Conservation (phyloP, 2,113 vertebrate genomes). For the Albula glossodonta region DNA sequence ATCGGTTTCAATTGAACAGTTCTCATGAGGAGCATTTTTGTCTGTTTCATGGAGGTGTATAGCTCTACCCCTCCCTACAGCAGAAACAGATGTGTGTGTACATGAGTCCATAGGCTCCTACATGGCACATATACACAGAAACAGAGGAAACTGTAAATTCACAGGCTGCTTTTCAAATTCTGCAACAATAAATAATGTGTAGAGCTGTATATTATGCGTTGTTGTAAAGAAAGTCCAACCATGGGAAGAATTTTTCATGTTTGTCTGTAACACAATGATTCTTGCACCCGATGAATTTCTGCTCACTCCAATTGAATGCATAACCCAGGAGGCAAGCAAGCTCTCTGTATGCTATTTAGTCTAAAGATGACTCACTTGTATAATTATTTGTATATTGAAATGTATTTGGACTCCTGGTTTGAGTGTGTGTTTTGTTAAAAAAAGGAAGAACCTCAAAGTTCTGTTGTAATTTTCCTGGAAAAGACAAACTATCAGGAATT, state of each 20-base stretch:
- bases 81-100: not conserved
- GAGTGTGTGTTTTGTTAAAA: constrained; percentile 46
- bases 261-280: constrained; percentile 71
- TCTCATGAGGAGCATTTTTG: not conserved
- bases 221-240: constrained; percentile 13
- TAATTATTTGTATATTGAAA: constrained; percentile 36
- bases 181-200: constrained; percentile 8
- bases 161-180: constrained; percentile 1
- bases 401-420: constrained; percentile 47
- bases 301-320: constrained; percentile 45
- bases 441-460: constrained; percentile 46
- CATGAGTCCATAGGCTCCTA: not conserved
- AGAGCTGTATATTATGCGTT: constrained; percentile 23
- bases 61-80: not conserved
- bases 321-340: constrained; percentile 39
- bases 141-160: not conserved
- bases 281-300: constrained; percentile 41
- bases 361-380: constrained; percentile 27
- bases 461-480: constrained; percentile 44
- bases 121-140: not conserved
- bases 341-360: constrained; percentile 17
- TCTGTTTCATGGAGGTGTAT: not conserved
- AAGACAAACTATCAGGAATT: constrained; percentile 38
- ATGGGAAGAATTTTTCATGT: constrained; percentile 60
- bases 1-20: not conserved